phyloP scores from a whole-genome alignment of 2,888 invertebrate genomes.

The Alcis repandata region DNA sequence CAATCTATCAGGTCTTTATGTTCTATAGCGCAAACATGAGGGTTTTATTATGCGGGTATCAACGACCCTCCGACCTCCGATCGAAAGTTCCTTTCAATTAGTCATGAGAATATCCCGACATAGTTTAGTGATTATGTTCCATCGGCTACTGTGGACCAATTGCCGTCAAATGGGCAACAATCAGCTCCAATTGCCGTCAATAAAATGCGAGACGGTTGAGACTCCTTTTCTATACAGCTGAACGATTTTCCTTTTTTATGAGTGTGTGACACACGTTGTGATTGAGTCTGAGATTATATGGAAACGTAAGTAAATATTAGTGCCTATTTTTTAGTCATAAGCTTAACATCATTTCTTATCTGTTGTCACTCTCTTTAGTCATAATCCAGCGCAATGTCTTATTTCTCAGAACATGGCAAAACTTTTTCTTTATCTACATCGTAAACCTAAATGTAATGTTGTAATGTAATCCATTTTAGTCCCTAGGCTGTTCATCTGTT shows the following conservation, averaged over 20 bases:
- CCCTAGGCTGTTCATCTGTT: no score
- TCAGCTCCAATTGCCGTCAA: conserved; percentile 82
- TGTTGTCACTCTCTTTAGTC: neutral
- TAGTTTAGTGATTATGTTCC: conserved; percentile 60
- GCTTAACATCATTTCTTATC: conserved; percentile 2
- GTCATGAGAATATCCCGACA: conserved; percentile 80
- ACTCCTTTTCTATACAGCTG: conserved; percentile 40
- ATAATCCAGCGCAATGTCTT: neutral
- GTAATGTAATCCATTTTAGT: no score
- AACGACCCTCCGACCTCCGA: conserved; percentile 34
- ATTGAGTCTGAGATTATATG: conserved; percentile 1
- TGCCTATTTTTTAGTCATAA: neutral
- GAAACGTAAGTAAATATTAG: neutral
- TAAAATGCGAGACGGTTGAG: conserved; percentile 68
- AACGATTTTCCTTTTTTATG: conserved; percentile 40
- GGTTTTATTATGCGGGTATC: conserved; percentile 14
- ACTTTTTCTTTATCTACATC: neutral
- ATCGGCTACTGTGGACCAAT: conserved; percentile 65
- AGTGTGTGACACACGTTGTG: conserved; percentile 32
- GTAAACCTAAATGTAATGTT: no score
- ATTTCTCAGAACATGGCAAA: neutral
- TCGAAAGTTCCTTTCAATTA: conserved; percentile 70
- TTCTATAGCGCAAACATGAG: conserved; percentile 3
- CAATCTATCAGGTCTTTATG: neutral
- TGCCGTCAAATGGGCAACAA: conserved; percentile 81